Evolutionary conservation across 2,113 vertebrate genomes (phyloP).

Genomic region (Elachura formosa): DNA sequence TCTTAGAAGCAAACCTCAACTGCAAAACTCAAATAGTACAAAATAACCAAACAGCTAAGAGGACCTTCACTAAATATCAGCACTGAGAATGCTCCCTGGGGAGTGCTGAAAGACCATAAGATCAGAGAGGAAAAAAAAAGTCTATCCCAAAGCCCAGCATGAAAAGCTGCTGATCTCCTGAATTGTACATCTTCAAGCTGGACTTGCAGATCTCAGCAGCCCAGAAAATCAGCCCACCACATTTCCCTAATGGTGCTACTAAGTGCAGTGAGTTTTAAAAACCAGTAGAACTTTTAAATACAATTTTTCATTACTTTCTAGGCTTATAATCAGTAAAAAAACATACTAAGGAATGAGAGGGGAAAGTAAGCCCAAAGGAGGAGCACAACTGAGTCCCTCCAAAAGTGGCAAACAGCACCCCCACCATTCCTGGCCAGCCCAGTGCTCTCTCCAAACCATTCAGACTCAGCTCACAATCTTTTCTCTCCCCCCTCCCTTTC

Average conservation of each 20-base stretch:
- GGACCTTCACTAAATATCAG: background rate
- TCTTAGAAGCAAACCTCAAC: background rate
- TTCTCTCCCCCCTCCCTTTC: background rate
- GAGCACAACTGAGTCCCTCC: background rate
- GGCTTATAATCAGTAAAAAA: background rate
- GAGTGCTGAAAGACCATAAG: background rate
- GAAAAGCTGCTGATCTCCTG: background rate
- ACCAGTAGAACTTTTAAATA: background rate
- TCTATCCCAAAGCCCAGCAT: background rate
- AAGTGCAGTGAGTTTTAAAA: background rate
- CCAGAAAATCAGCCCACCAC: background rate
- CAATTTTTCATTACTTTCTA: background rate
- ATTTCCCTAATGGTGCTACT: accelerated
- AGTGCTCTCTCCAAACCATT: background rate
- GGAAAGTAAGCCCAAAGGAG: background rate
- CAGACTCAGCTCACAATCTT: background rate
- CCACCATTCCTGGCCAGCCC: background rate
- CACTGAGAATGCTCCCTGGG: background rate
- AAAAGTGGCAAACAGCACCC: background rate
- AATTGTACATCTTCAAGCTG: background rate
- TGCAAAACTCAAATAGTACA: background rate
- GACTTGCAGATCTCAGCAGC: background rate
- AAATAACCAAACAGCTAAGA: background rate
- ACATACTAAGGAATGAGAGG: background rate
- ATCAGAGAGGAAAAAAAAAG: accelerated